A percentile compares a stretch with the other conserved stretches of the same genome.
These are phyloP conservation scores for Dipus sagitta DNA, from an alignment of 2,797 vertebrate species.

Conservation along the genomic window DNA sequence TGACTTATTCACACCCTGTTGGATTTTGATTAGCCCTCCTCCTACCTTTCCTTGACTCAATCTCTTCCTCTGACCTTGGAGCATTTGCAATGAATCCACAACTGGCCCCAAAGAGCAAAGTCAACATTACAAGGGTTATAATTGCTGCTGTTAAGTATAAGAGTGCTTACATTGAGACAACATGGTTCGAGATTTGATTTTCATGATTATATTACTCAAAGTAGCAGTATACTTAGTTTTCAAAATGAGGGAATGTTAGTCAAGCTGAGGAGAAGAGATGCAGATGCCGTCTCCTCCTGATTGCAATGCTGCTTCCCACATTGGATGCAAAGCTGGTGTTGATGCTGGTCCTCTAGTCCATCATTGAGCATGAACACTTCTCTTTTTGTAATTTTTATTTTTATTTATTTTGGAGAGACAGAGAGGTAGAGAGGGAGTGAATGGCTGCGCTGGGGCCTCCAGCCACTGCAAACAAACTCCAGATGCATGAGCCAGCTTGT, in stretches of 20 bases:
- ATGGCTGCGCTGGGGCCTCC: no score
- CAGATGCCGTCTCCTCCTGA: no score
- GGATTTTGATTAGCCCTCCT: no score
- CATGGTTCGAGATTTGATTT: neutral
- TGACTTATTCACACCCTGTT: no score
- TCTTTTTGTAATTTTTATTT: no score
- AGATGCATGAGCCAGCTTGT: no score
- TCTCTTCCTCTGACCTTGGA: neutral
- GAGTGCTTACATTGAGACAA: neutral
- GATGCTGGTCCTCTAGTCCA: neutral
- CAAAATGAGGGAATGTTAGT: neutral
- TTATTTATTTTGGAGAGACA: no score
- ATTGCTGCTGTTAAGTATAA: neutral
- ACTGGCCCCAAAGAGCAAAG: neutral
- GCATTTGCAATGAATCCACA: neutral
- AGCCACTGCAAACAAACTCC: no score
- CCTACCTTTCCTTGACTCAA: no score
- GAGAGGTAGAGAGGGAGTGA: no score
- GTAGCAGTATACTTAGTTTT: neutral
- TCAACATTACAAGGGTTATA: neutral
- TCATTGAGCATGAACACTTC: neutral
- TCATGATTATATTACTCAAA: no score
- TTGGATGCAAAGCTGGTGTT: neutral
- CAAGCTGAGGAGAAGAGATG: neutral
- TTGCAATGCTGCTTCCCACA: no score